Base-by-base conservation (phyloP, 2,797 vertebrate species). In the Lithobates sylvaticus region DNA sequence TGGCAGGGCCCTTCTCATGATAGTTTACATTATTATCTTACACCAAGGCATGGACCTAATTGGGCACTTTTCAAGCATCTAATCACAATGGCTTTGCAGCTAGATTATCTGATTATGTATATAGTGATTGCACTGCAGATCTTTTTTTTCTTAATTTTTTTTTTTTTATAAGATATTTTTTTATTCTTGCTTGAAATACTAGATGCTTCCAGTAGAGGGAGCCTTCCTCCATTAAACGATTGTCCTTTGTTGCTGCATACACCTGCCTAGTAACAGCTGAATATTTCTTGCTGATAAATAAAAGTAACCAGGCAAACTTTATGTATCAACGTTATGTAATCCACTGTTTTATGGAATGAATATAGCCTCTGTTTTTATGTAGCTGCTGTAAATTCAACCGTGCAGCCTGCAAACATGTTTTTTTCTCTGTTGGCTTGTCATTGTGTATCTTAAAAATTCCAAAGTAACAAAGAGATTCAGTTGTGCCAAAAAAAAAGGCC, bases 241-340 rank as follows among this genome's bases (percentile, higher is more conserved):
- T 42, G 21, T 50, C 78, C 18, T n/a, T 34, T 70, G 39, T 21
- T 1, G 16, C 42, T 3, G 42, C 65, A 27, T 47, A 67, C 78
- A 80, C 78, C 78, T 80, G 78, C 78, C 69, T 29, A 36, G 39
- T n/a, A 54, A 71, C 78, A 80, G 78, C 78, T 80, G 78, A 47
- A 70, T 12, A 36, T 3, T 79, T 34, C 39, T 12, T 27, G 27
- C 65, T 29, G 26, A 5, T 44, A 68, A 26, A 68, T 68, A 64
- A 27, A 36, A 65, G 76, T 39, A 67, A 42, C 34, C 76, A 3
- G 18, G 36, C 77, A 47, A n/a, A n/a, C 6, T 54, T 32, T 32
- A 23, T 18, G 64, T 21, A 18, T 29, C 12, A 69, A 18, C 65
- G 23, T 50, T 50, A 32, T 32, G 65, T 54, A 44, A 70, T 47